Conservation (phyloP, 1,140 invertebrate genomes). For the Solenopsis invicta region DNA sequence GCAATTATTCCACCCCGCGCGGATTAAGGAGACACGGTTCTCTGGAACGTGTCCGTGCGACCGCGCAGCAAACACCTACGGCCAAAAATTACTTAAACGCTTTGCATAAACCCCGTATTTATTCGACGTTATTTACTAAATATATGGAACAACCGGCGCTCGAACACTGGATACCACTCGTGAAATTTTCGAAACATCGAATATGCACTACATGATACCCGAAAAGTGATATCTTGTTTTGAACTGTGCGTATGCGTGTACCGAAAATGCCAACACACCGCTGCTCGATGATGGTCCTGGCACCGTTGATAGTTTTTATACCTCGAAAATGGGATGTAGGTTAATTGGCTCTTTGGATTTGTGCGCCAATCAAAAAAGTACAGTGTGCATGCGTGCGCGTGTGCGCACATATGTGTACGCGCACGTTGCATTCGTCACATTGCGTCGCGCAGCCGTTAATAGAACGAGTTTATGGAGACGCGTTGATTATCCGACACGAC, state of each 20-base stretch:
- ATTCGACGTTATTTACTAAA: background rate
- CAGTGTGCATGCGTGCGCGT: background rate
- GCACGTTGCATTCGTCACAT: background rate
- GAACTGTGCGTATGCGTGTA: background rate
- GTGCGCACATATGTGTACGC: background rate
- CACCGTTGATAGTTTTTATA: conserved; percentile 44
- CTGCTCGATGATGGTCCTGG: background rate
- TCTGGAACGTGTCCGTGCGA: no score
- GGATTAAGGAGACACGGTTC: background rate
- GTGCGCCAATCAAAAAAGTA: conserved; percentile 29
- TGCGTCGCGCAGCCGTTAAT: conserved; percentile 18
- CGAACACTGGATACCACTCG: background rate
- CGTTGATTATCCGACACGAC: conserved; percentile 46
- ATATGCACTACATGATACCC: background rate
- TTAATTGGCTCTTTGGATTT: conserved; percentile 54
- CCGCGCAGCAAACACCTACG: background rate
- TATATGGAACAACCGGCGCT: background rate
- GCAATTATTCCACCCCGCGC: background rate
- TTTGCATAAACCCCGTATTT: background rate
- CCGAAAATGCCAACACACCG: background rate
- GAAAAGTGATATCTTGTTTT: conserved; percentile 40
- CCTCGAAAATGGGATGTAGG: conserved; percentile 23
- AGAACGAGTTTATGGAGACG: conserved; percentile 30
- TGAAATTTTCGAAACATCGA: conserved; percentile 29
- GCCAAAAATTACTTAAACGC: background rate